Evolutionary conservation across 2,797 vertebrate genomes (phyloP).

Genomic region (Lepidocolaptes lacrymiger): DNA sequence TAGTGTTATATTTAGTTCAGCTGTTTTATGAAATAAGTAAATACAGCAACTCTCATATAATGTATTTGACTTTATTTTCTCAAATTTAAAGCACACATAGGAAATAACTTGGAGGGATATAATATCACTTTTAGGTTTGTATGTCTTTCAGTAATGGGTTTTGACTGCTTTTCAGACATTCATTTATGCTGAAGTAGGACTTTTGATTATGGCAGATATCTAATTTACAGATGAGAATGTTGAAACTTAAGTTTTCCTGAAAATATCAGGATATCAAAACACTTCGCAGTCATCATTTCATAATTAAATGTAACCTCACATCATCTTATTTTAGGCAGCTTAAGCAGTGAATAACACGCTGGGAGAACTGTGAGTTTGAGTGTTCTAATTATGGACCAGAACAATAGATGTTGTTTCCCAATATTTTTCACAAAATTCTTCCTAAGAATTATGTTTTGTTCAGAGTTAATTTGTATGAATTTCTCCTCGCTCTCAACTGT

Average conservation of each 20-base stretch:
- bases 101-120: background rate
- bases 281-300: background rate
- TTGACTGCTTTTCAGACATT: background rate
- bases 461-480: background rate
- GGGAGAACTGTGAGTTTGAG: slow-evolving; percentile 1
- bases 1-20: background rate
- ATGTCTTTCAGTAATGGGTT: background rate
- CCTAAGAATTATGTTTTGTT: background rate
- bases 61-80: background rate
- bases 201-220: background rate
- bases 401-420: slow-evolving; percentile 1
- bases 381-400: slow-evolving; percentile 2
- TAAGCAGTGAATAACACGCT: background rate
- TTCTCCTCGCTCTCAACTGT: background rate
- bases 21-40: background rate
- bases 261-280: background rate
- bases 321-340: background rate
- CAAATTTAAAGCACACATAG: background rate
- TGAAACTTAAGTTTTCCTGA: background rate
- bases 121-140: background rate
- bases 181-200: background rate
- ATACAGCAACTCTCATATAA: background rate
- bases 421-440: background rate
- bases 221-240: background rate
- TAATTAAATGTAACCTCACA: background rate